Evolutionary conservation across 2,113 vertebrate species (phyloP).

Genomic region (Montifringilla adamsi): DNA sequence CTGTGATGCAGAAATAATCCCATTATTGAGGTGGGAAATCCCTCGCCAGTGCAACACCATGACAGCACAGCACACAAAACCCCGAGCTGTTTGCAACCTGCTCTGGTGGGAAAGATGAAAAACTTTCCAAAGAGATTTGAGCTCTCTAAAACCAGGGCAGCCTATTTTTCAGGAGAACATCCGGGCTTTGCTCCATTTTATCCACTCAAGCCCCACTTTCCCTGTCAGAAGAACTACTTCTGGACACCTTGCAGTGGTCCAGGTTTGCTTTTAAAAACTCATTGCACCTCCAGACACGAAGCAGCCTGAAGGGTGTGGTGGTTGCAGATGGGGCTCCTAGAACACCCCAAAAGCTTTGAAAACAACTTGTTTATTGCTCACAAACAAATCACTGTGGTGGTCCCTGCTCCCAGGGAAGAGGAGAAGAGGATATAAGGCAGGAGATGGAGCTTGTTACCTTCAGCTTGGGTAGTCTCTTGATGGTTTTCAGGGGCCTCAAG

Average conservation of each 20-base stretch:
- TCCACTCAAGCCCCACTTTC: background rate
- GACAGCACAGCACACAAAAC: background rate
- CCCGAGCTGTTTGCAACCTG: background rate
- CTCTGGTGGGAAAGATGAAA: background rate
- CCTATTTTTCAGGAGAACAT: background rate
- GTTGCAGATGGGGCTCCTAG: background rate
- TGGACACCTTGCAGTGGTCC: background rate
- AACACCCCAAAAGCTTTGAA: background rate
- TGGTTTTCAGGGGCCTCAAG: slow-evolving; percentile 94
- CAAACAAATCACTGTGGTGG: rapidly evolving
- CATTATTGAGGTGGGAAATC: background rate
- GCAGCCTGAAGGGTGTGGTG: background rate
- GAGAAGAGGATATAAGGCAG: background rate
- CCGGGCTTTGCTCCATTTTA: background rate
- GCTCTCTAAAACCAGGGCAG: background rate
- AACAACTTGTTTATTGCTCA: background rate
- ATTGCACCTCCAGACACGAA: background rate
- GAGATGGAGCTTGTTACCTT: slow-evolving; percentile 77
- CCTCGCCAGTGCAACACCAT: background rate
- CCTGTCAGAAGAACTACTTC: background rate
- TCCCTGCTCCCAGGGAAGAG: background rate
- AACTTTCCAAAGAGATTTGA: background rate
- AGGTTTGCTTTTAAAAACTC: background rate
- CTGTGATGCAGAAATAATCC: background rate
- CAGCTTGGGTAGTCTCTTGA: slow-evolving; percentile 97